Percentiles rank a stretch among this genome's conserved stretches.
phyloP scores from a whole-genome alignment of 2,888 invertebrate genomes.

The Keiferia lycopersicella region DNA sequence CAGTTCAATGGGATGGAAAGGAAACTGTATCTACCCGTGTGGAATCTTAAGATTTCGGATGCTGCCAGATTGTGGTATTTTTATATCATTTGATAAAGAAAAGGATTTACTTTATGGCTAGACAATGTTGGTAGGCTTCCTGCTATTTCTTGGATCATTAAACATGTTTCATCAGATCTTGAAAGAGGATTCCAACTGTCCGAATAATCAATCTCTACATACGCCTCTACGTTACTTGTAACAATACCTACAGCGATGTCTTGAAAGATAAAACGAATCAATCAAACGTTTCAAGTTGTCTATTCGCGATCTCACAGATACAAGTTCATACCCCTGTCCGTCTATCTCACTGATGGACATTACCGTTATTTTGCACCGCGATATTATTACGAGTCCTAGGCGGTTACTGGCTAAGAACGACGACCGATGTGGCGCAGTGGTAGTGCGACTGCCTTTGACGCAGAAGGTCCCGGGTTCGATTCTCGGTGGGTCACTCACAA shows the following conservation, averaged over 20 bases:
- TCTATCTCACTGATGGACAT: slow-evolving; percentile 9
- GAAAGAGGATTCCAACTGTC: neutral
- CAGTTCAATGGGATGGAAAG: slow-evolving; percentile 43
- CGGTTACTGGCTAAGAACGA: neutral
- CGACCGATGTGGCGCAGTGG: no score
- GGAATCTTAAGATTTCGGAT: slow-evolving; percentile 13
- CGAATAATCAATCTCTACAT: slow-evolving; percentile 8
- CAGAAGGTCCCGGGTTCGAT: no score
- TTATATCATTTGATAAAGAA: neutral
- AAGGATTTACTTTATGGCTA: neutral
- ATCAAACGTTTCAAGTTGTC: slow-evolving; percentile 16
- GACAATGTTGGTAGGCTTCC: neutral
- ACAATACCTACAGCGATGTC: slow-evolving; percentile 20
- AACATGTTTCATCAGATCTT: neutral
- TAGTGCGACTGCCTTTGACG: no score
- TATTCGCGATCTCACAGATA: slow-evolving; percentile 19
- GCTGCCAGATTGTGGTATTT: slow-evolving; percentile 6
- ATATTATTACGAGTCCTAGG: slow-evolving; percentile 5
- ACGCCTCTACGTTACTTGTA: neutral
- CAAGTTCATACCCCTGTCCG: slow-evolving; percentile 19
- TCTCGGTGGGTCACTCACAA: no score
- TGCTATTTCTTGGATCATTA: neutral
- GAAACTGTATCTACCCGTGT: slow-evolving; percentile 13
- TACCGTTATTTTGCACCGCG: slow-evolving; percentile 23
- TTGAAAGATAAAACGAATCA: slow-evolving; percentile 22